A percentile compares a stretch with the other conserved stretches of the same genome.
phyloP scores from a whole-genome alignment of 2,888 invertebrate genomes.

The Netelia melanura region DNA sequence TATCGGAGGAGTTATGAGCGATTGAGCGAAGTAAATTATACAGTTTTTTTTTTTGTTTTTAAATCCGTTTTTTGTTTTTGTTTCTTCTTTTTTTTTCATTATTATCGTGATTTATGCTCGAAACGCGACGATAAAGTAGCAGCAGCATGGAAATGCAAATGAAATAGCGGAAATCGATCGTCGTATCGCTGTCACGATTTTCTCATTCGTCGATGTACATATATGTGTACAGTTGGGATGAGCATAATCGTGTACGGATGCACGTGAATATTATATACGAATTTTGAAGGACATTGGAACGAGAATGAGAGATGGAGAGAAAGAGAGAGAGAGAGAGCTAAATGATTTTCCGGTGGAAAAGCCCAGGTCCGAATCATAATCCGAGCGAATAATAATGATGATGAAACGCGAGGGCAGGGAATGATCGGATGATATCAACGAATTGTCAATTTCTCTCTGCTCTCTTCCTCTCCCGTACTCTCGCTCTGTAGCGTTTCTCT shows the following conservation, averaged over 20 bases:
- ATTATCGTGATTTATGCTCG: background rate
- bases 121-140: constrained; percentile 17
- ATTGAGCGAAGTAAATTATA: background rate
- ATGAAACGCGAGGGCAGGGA: constrained; percentile 71
- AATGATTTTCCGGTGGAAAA: constrained; percentile 66
- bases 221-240: background rate
- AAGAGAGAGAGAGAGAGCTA: constrained; percentile 69
- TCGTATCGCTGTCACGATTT: constrained; percentile 39
- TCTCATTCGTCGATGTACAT: constrained; percentile 17
- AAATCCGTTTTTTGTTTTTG: background rate
- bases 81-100: background rate
- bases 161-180: constrained; percentile 56
- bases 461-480: constrained; percentile 8
- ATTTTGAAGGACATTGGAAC: constrained; percentile 36
- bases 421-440: constrained; percentile 24
- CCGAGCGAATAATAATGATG: constrained; percentile 59
- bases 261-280: constrained; percentile 39
- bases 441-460: constrained; percentile 58
- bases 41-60: background rate
- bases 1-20: background rate
- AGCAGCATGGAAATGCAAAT: constrained; percentile 15
- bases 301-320: constrained; percentile 42
- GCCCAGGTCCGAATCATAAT: constrained; percentile 58
- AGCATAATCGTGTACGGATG: constrained; percentile 52
- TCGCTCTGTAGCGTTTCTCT: constrained; percentile 28